Evolutionary conservation across 2,797 vertebrate genomes (phyloP).

Genomic region (Malurus splendens): DNA sequence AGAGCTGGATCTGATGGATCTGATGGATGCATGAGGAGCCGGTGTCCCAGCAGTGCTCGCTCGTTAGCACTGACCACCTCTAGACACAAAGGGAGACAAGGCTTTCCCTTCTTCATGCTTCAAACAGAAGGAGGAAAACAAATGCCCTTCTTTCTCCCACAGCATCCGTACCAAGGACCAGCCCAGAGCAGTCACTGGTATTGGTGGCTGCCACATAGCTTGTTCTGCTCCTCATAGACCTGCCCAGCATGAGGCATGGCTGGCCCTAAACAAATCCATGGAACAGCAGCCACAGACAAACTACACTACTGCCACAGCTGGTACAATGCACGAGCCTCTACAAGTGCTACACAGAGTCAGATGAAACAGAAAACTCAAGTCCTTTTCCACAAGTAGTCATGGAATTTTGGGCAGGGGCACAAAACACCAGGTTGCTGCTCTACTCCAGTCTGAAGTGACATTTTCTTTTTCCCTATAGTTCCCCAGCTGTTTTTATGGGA

Average conservation of each 20-base stretch:
- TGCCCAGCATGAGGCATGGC: neutral
- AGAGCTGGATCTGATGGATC: neutral
- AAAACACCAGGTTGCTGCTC: constrained; percentile 24
- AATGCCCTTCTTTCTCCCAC: neutral
- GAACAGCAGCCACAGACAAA: neutral
- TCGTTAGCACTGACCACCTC: neutral
- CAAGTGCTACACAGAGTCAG: neutral
- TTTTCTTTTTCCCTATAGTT: constrained; percentile 50
- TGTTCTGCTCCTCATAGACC: neutral
- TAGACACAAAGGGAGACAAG: neutral
- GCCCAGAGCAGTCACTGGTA: neutral
- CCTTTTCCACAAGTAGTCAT: constrained; percentile 43
- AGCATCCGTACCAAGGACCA: neutral
- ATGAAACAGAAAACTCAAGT: neutral
- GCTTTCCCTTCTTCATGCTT: neutral
- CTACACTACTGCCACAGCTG: neutral
- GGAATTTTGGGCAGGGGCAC: constrained; percentile 22
- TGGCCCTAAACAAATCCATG: neutral
- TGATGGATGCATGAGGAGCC: neutral
- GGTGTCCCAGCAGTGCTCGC: neutral
- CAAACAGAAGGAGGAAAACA: neutral
- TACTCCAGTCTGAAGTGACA: constrained; percentile 33
- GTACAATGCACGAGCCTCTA: neutral
- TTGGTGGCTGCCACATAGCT: neutral
- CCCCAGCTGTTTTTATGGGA: constrained; percentile 41